Evolutionary conservation across 2,888 invertebrate species (phyloP).

Genomic region (Buathra laborator): DNA sequence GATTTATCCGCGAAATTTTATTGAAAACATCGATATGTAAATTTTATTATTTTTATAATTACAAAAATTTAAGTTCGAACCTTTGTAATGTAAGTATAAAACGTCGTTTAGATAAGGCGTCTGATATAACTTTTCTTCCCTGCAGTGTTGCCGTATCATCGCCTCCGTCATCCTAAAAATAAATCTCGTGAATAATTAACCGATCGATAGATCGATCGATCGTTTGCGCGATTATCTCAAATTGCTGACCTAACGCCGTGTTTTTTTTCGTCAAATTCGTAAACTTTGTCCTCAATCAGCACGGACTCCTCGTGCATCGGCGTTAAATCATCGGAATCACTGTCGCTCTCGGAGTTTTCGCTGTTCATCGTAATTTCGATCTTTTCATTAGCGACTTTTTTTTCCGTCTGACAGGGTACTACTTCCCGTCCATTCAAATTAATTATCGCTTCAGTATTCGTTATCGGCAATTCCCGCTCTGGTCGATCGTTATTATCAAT

Average conservation of each 20-base stretch:
- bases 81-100: conserved; percentile 97
- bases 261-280: conserved; percentile 79
- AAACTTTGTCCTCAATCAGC: conserved; percentile 77
- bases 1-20: too few relatives aligned
- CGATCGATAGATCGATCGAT: not conserved
- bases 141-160: conserved; percentile 93
- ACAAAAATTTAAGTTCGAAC: conserved; percentile 84
- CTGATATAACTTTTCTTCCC: conserved; percentile 93
- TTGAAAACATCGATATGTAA: too few relatives aligned
- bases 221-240: not conserved
- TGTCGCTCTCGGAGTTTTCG: conserved; percentile 37
- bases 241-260: conserved; percentile 78
- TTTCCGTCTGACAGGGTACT: conserved; percentile 17
- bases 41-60: too few relatives aligned
- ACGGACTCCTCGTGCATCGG: conserved; percentile 1
- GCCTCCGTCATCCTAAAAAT: conserved; percentile 92
- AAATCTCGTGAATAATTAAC: conserved; percentile 15
- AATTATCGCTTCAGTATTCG: conserved; percentile 43
- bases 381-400: not conserved
- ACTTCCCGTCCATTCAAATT: conserved; percentile 38
- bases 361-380: conserved; percentile 3
- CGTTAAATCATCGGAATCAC: conserved; percentile 35
- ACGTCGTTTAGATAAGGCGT: conserved; percentile 97
- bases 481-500: not conserved
- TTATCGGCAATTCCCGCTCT: conserved; percentile 63